These are phyloP conservation scores for Nesoenas mayeri DNA, from an alignment of 2,113 vertebrate species.

Conservation along the genomic window DNA sequence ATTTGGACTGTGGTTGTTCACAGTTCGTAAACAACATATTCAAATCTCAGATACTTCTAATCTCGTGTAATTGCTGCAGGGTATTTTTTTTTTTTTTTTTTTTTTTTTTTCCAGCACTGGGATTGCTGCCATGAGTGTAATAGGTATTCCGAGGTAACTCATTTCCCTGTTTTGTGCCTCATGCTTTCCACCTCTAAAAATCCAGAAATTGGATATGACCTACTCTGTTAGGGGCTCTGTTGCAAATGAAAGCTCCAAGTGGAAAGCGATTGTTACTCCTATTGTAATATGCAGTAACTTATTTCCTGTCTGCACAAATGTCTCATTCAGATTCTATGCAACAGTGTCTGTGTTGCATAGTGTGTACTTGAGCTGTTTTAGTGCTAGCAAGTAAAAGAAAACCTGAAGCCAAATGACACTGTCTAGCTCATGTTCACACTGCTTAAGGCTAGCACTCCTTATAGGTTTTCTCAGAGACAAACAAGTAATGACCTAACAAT, in stretches of 20 bases:
- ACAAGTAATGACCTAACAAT: not conserved
- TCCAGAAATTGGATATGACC: not conserved
- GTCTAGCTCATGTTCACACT: not conserved
- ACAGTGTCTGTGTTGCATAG: not conserved
- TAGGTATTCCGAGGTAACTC: not conserved
- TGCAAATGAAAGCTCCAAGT: not conserved
- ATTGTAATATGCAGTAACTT: not conserved
- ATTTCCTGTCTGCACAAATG: not conserved
- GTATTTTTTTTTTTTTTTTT: not conserved
- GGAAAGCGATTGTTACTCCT: not conserved
- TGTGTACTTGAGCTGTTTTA: not conserved
- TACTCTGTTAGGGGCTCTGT: not conserved
- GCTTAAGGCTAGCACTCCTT: not conserved
- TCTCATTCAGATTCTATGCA: not conserved
- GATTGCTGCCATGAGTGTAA: not conserved
- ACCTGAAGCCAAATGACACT: not conserved
- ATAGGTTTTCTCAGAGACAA: not conserved
- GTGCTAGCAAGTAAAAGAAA: not conserved
- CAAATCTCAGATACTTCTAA: not conserved
- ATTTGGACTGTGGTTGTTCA: not conserved
- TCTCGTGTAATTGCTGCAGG: not conserved
- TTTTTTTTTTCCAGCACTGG: rapidly evolving
- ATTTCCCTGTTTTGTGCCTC: not conserved
- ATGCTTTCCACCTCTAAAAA: not conserved
- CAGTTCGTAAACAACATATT: not conserved